Evolutionary conservation across 2,888 invertebrate genomes (phyloP).

Genomic region (Ormyrus nitidulus): DNA sequence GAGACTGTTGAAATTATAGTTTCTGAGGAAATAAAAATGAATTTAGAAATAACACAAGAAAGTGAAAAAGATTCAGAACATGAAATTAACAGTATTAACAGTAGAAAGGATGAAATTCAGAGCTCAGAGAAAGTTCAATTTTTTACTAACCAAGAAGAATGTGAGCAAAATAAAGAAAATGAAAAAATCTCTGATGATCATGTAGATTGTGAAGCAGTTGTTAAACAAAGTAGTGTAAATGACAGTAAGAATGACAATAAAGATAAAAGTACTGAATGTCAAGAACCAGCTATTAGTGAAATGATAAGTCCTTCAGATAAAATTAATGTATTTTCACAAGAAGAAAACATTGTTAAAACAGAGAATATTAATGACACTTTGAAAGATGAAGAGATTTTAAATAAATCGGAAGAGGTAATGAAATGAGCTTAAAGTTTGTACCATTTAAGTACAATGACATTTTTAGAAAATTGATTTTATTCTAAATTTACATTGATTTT

Average conservation of each 20-base stretch:
- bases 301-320: slow-evolving; percentile 11
- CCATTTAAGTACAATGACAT: neutral
- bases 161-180: slow-evolving; percentile 12
- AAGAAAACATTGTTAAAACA: slow-evolving; percentile 1
- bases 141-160: neutral
- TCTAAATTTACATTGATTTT: no score
- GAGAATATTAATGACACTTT: neutral
- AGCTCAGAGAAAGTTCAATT: neutral
- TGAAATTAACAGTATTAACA: neutral
- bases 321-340: slow-evolving; percentile 2
- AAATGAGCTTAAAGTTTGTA: neutral
- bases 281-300: neutral
- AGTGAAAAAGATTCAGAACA: neutral
- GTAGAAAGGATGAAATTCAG: neutral
- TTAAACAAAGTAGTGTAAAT: neutral
- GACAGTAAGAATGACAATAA: neutral
- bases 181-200: slow-evolving; percentile 1
- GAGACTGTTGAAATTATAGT: neutral
- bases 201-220: neutral
- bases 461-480: no score
- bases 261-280: neutral
- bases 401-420: slow-evolving; percentile 19
- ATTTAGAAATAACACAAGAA: slow-evolving; percentile 15
- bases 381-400: neutral
- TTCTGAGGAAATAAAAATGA: slow-evolving; percentile 14